These are phyloP conservation scores for Adelges cooleyi DNA, from an alignment of 1,140 invertebrate genomes.

Conservation along the genomic window DNA sequence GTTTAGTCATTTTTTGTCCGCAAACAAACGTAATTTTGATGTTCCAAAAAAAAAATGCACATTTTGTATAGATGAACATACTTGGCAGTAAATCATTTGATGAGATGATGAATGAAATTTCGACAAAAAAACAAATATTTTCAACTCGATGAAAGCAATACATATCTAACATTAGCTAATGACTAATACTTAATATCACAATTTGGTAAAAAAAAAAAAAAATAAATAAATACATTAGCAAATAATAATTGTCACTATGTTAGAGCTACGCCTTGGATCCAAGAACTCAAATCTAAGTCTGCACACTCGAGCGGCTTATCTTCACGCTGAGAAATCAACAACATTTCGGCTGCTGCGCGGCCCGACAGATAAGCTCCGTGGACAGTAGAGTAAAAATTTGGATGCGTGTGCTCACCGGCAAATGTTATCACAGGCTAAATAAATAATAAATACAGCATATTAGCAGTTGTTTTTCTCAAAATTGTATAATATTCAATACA, in stretches of 20 bases:
- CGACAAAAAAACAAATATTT: no score
- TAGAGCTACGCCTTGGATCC: constrained; percentile 68
- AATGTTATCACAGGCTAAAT: constrained; percentile 69
- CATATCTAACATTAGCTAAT: constrained; percentile 1
- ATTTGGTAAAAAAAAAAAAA: constrained; percentile 17
- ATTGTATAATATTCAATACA: constrained; percentile 39
- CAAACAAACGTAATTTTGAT: no score
- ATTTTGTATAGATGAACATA: no score
- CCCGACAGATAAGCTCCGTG: constrained; percentile 87
- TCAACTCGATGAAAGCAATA: background rate
- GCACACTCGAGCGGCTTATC: constrained; percentile 50
- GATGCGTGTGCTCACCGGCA: constrained; percentile 90
- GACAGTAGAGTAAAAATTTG: constrained; percentile 85
- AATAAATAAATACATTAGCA: background rate
- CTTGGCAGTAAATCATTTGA: no score
- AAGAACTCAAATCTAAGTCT: constrained; percentile 65
- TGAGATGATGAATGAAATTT: no score
- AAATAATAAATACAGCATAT: constrained; percentile 18
- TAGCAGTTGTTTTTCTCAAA: no score
- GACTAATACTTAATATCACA: constrained; percentile 25
- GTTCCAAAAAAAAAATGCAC: no score
- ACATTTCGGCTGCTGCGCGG: constrained; percentile 64
- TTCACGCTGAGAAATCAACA: constrained; percentile 43
- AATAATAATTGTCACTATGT: constrained; percentile 30
- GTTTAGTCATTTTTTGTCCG: no score